phyloP scores from a whole-genome alignment of 2,888 invertebrate species.

The Heliconius ismenius region DNA sequence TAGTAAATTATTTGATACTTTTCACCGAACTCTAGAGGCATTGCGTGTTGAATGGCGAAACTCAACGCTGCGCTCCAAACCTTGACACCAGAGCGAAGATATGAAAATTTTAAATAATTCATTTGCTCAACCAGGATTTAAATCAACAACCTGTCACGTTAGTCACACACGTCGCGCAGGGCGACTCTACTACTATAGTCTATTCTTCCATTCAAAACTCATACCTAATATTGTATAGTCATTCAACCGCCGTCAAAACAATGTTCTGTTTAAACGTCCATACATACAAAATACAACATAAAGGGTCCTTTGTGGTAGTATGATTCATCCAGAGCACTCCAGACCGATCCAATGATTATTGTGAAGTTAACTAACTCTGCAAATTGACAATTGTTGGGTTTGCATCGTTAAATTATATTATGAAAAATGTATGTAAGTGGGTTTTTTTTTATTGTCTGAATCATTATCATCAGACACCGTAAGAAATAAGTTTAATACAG shows the following conservation, averaged over 20 bases:
- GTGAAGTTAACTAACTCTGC: conserved; percentile 11
- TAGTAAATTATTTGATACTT: too few relatives aligned
- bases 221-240: background rate
- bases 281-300: background rate
- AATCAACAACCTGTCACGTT: too few relatives aligned
- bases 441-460: background rate
- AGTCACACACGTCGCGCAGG: too few relatives aligned
- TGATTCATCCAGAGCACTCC: conserved; percentile 12
- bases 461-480: background rate
- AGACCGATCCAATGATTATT: conserved; percentile 9
- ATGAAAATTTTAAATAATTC: too few relatives aligned
- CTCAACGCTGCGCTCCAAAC: too few relatives aligned
- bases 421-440: background rate
- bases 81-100: too few relatives aligned
- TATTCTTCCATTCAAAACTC: background rate
- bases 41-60: too few relatives aligned
- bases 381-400: conserved; percentile 14
- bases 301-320: conserved; percentile 3
- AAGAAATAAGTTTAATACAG: background rate
- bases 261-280: conserved; percentile 12
- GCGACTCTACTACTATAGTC: too few relatives aligned
- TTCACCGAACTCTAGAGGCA: too few relatives aligned
- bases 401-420: conserved; percentile 3
- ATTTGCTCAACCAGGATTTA: too few relatives aligned
- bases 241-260: conserved; percentile 5